Conservation (phyloP, 2,113 vertebrate species). For the Rhynchomys soricoides region DNA sequence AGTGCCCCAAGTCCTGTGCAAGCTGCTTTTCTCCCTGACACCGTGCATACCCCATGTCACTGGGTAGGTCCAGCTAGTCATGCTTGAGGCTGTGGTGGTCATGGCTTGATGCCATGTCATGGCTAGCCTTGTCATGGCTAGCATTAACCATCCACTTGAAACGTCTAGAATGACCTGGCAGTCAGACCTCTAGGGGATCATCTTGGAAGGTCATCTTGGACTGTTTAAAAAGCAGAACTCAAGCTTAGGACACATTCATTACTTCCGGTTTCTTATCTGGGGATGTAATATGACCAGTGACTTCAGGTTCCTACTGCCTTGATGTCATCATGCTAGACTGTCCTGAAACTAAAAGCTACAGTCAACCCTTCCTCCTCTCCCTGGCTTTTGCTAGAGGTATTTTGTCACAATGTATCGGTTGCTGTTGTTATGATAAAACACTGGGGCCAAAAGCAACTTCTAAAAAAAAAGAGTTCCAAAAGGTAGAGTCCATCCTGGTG, state of each 20-base stretch:
- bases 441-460: neutral
- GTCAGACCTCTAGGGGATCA: neutral
- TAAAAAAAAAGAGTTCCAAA: neutral
- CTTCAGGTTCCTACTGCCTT: neutral
- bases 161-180: neutral
- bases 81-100: neutral
- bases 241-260: no score
- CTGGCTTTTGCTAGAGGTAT: neutral
- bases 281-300: no score
- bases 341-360: neutral
- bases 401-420: neutral
- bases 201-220: neutral
- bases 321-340: no score
- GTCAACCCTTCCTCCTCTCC: neutral
- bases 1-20: neutral
- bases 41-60: accelerated
- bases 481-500: no score
- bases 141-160: neutral
- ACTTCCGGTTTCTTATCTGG: neutral
- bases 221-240: neutral
- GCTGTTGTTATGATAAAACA: neutral
- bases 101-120: neutral
- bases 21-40: neutral
- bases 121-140: neutral
- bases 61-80: neutral